Conservation (phyloP, 2,888 invertebrate species). For the Formica aserva region DNA sequence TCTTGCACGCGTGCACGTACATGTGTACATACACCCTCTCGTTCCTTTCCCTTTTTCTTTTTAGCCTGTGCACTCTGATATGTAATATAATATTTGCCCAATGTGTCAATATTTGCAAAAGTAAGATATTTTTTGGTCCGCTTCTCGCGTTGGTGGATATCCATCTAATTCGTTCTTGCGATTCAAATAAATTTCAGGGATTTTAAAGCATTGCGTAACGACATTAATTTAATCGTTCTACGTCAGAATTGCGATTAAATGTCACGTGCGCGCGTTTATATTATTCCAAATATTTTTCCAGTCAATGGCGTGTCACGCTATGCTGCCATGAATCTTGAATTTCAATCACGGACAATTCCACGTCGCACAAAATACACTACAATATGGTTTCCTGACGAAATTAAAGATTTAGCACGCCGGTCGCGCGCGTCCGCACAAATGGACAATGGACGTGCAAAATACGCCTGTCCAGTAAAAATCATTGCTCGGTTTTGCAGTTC, state of each 20-base stretch:
- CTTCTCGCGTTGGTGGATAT: not conserved
- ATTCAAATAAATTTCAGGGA: not conserved
- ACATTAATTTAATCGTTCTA: constrained; percentile 35
- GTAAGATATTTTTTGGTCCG: not conserved
- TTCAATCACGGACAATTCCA: constrained; percentile 62
- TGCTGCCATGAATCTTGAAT: constrained; percentile 64
- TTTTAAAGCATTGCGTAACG: not conserved
- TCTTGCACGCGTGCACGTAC: constrained; percentile 28
- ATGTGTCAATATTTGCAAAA: not conserved
- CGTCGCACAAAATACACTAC: constrained; percentile 36
- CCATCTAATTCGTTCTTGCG: not conserved
- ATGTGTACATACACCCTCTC: not conserved
- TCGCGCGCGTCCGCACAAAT: constrained; percentile 55
- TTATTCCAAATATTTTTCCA: constrained; percentile 27
- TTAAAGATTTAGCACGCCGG: constrained; percentile 59
- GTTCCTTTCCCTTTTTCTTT: not conserved
- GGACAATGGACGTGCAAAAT: constrained; percentile 68
- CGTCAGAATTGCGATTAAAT: constrained; percentile 23
- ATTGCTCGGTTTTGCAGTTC: constrained; percentile 71
- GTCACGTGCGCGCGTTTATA: constrained; percentile 11
- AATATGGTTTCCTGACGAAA: constrained; percentile 56
- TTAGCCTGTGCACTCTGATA: not conserved
- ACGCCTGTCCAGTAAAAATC: constrained; percentile 75
- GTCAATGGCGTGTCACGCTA: constrained; percentile 2
- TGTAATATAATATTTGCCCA: not conserved